Evolutionary conservation across 1,140 invertebrate genomes (phyloP).

Genomic region (Spodoptera litura): DNA sequence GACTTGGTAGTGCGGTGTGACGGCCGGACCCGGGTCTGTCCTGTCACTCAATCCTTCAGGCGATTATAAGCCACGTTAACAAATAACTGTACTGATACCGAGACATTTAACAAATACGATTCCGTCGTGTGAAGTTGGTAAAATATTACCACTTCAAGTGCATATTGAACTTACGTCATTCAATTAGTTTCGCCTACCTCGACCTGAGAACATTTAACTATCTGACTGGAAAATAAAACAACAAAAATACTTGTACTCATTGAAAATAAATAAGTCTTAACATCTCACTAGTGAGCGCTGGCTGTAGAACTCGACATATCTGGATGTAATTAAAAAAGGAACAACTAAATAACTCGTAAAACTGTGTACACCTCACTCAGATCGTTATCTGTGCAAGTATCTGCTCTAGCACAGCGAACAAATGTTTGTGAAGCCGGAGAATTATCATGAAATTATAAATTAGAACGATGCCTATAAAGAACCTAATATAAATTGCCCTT

Average conservation of each 20-base stretch:
- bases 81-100: conserved; percentile 63
- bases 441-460: conserved; percentile 28
- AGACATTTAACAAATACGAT: conserved; percentile 57
- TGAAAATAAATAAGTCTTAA: conserved; percentile 9
- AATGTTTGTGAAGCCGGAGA: background rate
- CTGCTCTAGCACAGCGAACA: background rate
- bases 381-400: background rate
- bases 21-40: conserved; percentile 60
- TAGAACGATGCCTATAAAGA: conserved; percentile 33
- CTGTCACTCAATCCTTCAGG: conserved; percentile 70
- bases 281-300: conserved; percentile 26
- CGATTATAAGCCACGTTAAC: conserved; percentile 57
- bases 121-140: background rate
- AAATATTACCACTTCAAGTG: background rate
- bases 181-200: background rate
- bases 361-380: conserved; percentile 7
- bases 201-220: background rate
- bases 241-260: background rate
- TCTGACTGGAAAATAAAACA: conserved; percentile 1
- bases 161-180: background rate
- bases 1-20: conserved; percentile 59
- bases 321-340: conserved; percentile 30
- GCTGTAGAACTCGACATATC: conserved; percentile 25
- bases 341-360: background rate
- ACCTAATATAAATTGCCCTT: conserved; percentile 40